Percentiles rank a stretch among this genome's conserved stretches.
Evolutionary conservation across 2,797 vertebrate species (phyloP).

Genomic region (Amphiprion clarkii): DNA sequence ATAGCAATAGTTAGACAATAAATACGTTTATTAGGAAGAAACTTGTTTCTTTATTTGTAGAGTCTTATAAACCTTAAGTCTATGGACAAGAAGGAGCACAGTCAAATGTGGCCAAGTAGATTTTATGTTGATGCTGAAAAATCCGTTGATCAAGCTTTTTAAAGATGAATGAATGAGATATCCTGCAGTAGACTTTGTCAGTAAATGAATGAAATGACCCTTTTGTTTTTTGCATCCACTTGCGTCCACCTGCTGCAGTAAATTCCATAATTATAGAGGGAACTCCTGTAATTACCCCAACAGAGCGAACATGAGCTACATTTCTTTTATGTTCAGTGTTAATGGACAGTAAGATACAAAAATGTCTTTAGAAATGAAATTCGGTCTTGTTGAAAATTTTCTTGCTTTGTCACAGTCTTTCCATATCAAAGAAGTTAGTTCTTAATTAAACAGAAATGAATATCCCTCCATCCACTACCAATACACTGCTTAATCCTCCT

Average conservation of each 20-base stretch:
- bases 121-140: no score
- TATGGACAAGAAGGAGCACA: not conserved
- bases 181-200: not conserved
- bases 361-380: not conserved
- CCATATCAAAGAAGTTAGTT: not conserved
- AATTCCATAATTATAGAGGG: not conserved
- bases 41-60: not conserved
- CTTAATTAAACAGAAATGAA: not conserved
- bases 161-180: not conserved
- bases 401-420: not conserved
- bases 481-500: no score
- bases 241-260: not conserved
- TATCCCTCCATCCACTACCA: no score
- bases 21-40: not conserved
- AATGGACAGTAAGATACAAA: not conserved
- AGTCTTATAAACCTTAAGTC: not conserved
- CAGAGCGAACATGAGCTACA: not conserved
- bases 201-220: not conserved
- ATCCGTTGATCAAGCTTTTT: conserved; percentile 12
- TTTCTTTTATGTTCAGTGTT: not conserved
- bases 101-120: no score
- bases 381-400: no score
- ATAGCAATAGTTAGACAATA: not conserved
- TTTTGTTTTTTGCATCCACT: not conserved
- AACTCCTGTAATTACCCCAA: not conserved